A percentile compares a stretch with the other conserved stretches of the same genome.
Evolutionary conservation across 2,797 vertebrate genomes (phyloP).

Genomic region (Myotis vivesi): DNA sequence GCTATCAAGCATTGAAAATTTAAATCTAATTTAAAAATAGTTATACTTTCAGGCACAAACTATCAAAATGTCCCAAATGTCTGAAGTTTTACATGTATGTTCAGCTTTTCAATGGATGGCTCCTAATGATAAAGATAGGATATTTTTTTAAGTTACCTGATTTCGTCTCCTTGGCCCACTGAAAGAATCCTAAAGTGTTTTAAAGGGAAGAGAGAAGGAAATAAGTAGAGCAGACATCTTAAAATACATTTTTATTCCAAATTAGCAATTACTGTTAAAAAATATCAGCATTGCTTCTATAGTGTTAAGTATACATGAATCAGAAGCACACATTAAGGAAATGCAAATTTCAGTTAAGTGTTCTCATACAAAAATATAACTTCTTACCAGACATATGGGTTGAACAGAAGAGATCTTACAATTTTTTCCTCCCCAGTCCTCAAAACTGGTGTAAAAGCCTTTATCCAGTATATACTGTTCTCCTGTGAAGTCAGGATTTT

Average conservation of each 20-base stretch:
- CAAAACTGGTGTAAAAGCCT: constrained; percentile 90
- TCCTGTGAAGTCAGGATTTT: constrained; percentile 93
- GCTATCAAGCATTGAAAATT: background rate
- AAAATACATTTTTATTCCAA: background rate
- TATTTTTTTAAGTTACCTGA: constrained; percentile 81
- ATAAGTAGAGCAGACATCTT: background rate
- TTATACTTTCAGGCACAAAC: constrained; percentile 10
- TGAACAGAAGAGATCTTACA: constrained; percentile 92
- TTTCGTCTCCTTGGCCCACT: constrained; percentile 83
- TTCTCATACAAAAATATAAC: background rate
- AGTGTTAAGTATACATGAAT: background rate
- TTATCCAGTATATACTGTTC: constrained; percentile 94
- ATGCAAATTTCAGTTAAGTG: background rate
- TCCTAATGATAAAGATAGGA: background rate
- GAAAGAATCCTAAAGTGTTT: constrained; percentile 87
- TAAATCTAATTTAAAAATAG: constrained; percentile 27
- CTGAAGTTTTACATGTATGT: background rate
- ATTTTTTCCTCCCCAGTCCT: constrained; percentile 92
- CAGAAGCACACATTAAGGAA: background rate
- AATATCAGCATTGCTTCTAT: background rate
- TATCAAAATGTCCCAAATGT: constrained; percentile 7
- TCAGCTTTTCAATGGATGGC: constrained; percentile 9
- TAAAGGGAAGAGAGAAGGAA: constrained; percentile 46
- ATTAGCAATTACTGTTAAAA: constrained; percentile 38
- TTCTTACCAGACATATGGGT: constrained; percentile 91